A percentile compares a stretch with the other conserved stretches of the same genome.
These are phyloP conservation scores for Aphelocoma californica DNA, from an alignment of 2,797 vertebrate genomes.

Conservation along the genomic window DNA sequence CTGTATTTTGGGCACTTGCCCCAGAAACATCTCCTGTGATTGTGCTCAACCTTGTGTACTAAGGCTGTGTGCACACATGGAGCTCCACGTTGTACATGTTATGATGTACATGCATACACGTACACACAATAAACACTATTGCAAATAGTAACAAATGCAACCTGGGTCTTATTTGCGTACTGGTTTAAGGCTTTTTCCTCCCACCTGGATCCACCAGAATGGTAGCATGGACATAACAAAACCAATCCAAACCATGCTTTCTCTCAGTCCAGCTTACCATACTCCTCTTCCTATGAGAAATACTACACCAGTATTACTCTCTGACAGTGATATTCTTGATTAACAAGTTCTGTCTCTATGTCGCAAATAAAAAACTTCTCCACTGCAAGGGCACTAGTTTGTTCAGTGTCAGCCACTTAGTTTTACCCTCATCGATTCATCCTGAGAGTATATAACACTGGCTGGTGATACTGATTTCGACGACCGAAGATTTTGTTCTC, in stretches of 20 bases:
- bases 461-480: accelerated
- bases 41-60: neutral
- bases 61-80: accelerated
- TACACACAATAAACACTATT: neutral
- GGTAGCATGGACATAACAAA: accelerated
- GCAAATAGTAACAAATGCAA: neutral
- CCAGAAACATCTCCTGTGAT: accelerated
- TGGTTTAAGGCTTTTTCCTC: neutral
- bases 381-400: accelerated
- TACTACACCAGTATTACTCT: accelerated
- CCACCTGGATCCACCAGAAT: neutral
- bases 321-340: accelerated
- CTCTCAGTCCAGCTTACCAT: neutral
- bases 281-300: accelerated
- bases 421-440: accelerated
- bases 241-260: neutral
- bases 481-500: accelerated
- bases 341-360: accelerated
- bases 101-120: accelerated
- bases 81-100: accelerated
- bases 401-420: neutral
- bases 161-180: neutral
- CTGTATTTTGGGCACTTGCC: neutral
- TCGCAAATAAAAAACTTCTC: too few relatives aligned
- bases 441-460: neutral